A percentile compares a stretch with the other conserved stretches of the same genome.
Evolutionary conservation across 2,797 vertebrate species (phyloP).

Genomic region (Enteromius trimaculatus): DNA sequence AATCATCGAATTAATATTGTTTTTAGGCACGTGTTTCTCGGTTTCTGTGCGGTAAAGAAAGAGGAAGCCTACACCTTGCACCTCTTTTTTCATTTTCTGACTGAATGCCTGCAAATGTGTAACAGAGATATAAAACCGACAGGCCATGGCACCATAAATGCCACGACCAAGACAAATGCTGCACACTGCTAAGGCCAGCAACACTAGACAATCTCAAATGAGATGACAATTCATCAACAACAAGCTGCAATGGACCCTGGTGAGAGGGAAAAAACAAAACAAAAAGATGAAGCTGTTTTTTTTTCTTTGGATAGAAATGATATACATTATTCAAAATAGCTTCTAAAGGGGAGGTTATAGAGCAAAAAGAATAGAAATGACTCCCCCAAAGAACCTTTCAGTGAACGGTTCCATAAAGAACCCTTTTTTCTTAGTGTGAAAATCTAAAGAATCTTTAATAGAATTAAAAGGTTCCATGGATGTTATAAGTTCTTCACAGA

Average conservation of each 20-base stretch:
- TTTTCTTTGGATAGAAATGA: background rate
- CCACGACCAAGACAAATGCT: conserved; percentile 45
- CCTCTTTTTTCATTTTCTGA: conserved; percentile 51
- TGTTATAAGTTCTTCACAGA: background rate
- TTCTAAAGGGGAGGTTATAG: background rate
- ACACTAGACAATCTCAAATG: conserved; percentile 13
- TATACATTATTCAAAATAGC: background rate
- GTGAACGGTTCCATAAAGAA: background rate
- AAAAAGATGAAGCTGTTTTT: background rate
- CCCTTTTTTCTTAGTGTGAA: background rate
- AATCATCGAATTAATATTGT: conserved; percentile 15
- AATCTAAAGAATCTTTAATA: too few relatives aligned
- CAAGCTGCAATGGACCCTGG: conserved; percentile 15
- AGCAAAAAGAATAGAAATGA: background rate
- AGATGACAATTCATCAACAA: conserved; percentile 20
- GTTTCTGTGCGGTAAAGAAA: background rate
- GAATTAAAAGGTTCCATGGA: background rate
- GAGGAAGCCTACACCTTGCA: conserved; percentile 21
- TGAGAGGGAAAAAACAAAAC: background rate
- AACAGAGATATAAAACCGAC: conserved; percentile 53
- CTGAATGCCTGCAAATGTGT: conserved; percentile 44
- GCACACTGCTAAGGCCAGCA: background rate
- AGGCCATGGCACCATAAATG: conserved; percentile 45
- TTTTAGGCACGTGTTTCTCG: background rate
- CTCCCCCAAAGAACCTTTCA: background rate